A percentile compares a stretch with the other conserved stretches of the same genome.
These are phyloP conservation scores for Chrysolina americana DNA, from an alignment of 2,888 invertebrate genomes.

Conservation along the genomic window DNA sequence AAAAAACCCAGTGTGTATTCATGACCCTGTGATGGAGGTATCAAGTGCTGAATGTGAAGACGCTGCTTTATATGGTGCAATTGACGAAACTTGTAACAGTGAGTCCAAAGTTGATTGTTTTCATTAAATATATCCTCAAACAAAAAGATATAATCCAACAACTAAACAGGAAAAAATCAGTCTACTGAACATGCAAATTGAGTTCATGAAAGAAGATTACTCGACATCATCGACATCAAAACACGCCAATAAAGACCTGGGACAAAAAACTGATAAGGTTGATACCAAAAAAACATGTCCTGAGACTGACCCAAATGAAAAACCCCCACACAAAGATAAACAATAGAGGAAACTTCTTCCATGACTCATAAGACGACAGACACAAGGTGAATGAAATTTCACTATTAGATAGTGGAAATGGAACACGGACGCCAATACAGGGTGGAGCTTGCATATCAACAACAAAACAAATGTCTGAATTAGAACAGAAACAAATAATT, in stretches of 20 bases:
- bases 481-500: too few species aligned
- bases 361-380: neutral
- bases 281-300: neutral
- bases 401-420: neutral
- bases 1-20: conserved; percentile 26
- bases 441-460: too few species aligned
- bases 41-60: conserved; percentile 23
- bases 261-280: neutral
- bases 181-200: neutral
- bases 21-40: conserved; percentile 15
- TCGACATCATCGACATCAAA: too few species aligned
- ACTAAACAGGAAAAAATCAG: neutral
- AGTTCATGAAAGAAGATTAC: neutral
- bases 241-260: neutral
- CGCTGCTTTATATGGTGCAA: conserved; percentile 5
- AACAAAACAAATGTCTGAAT: too few species aligned
- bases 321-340: neutral
- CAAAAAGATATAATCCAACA: neutral
- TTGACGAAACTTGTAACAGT: conserved; percentile 14
- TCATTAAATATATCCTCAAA: conserved; percentile 10
- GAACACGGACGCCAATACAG: too few species aligned
- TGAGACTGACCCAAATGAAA: neutral
- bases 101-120: conserved; percentile 15
- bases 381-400: neutral
- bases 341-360: neutral